Base-by-base conservation (phyloP, 2,797 vertebrate genomes). In the Eleutherodactylus coqui region DNA sequence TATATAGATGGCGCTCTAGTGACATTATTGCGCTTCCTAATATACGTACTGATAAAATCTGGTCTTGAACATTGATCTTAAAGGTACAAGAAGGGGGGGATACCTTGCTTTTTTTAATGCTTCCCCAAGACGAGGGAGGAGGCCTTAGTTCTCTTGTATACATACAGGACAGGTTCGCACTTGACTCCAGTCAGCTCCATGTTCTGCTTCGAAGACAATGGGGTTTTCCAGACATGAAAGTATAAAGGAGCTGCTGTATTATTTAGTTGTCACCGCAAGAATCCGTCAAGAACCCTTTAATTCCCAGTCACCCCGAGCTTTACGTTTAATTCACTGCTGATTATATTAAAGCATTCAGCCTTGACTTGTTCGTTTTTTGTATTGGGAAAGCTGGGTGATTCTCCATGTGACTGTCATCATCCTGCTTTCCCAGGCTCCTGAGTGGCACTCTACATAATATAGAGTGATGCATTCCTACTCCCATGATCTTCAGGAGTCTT, bases 101-200 rank as follows among this genome's bases (percentile, higher is more conserved):
- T 8, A 24, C 19, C 19, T 41, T n/a, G 36, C 13, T n/a, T 41
- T 70, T 70, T 36, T 21, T n/a, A 11, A 43, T 73, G 7, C 36
- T 24, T 21, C 36, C 24, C 67, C 36, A 41, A 70, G 69, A 43
- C 11, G 13, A 16, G 14, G 60, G 58, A 64, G 60, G 34, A 34
- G 34, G 24, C 19, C 36, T 41, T 34, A 41, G 67, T 41, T 41
- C 34, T 3, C 34, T 19, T 70, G 21, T 73, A 8, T 73, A 73
- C 27, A 73, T 43, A 73, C 14, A 16, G 69, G 41, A 45, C 69
- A 73, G 24, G 69, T 73, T 73, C 24, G 27, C 41, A 73, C 69
- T 73, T 45, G 69, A 73, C 41, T 45, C 24, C 64, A 3, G 64
- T 64, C 1, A 64, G 67, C 67, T 70, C 34, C 67, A 2, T 7